phyloP scores from a whole-genome alignment of 2,888 invertebrate species.

The Drosophila anomalata region DNA sequence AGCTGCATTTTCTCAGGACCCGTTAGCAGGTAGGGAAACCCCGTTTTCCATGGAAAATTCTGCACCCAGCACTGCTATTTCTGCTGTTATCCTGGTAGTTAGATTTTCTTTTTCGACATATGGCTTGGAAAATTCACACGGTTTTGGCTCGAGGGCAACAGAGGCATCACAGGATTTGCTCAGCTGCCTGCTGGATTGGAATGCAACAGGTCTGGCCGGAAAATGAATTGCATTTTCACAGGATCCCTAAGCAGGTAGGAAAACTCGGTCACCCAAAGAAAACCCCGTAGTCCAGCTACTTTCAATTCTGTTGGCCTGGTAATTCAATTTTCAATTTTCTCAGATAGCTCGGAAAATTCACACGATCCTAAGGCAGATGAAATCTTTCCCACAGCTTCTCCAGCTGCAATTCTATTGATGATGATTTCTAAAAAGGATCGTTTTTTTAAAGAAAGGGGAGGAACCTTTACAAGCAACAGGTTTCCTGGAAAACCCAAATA shows the following conservation, averaged over 20 bases:
- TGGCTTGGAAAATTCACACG: constrained; percentile 32
- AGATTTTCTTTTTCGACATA: neutral
- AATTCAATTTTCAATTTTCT: neutral
- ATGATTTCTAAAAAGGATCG: constrained; percentile 4
- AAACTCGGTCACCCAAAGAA: neutral
- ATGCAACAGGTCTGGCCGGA: neutral
- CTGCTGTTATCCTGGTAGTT: constrained; percentile 25
- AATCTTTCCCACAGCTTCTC: constrained; percentile 37
- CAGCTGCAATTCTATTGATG: constrained; percentile 26
- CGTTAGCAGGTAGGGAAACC: constrained; percentile 12
- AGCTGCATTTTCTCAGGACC: constrained; percentile 23
- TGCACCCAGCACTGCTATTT: neutral
- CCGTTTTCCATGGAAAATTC: constrained; percentile 8
- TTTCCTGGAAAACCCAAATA: constrained; percentile 22
- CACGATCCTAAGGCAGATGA: constrained; percentile 17
- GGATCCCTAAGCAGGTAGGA: neutral
- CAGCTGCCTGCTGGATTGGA: neutral
- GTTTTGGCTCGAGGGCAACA: neutral
- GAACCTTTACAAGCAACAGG: constrained; percentile 24
- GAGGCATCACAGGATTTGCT: no score
- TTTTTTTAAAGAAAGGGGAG: constrained; percentile 21
- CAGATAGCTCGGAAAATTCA: constrained; percentile 23
- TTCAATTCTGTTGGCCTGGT: neutral
- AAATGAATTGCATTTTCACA: neutral
- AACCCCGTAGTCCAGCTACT: neutral